Evolutionary conservation across 2,888 invertebrate genomes (phyloP), one percentile per base, ranked within the genome.

Genomic region (Unio pictorum): DNA sequence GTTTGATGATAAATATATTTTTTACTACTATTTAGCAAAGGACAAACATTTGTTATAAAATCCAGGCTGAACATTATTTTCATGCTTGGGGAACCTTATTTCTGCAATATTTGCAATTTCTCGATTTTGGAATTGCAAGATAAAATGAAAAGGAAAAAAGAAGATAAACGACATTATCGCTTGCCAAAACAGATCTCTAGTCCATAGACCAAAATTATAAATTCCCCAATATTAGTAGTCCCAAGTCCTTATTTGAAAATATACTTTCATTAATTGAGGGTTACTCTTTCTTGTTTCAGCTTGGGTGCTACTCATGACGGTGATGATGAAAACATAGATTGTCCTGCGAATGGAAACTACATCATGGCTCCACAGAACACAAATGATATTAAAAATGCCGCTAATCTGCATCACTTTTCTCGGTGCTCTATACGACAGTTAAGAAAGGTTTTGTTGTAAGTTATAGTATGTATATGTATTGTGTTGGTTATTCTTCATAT

Each of bases 271-370:
- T 54, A 20, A 65, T 23, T 64, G 26, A n/a, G 28, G 18, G 15
- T n/a, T 55, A 11, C 20, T 58, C 20, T 68, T 28, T 28, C 56
- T 56, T 15, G 45, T 58, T 73, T 8, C 72, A 87, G 87, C 69
- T 78, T 87, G 34, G 85, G 86, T 26, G 84, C 83, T 3, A 73
- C 70, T 11, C 87, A 87, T 67, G 87, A 87, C 68, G 86, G 86
- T 0, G 79, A 78, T 26, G 68, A 70, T 4, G 69, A 73, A n/a
- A 79, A 78, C 65, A 55, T 11, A 23, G 78, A 67, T 8, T 87
- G 87, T 69, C 80, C 82, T 7, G 73, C 79, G 15, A 64, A 74
- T 26, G 68, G 71, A 23, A 85, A 85, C 69, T 82, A 81, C 78
- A 70, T 87, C 55, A 87, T 87, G 87, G 81, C 86, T 1, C 86